Evolutionary conservation across 2,888 invertebrate genomes (phyloP), one percentile per base, ranked within the genome.

Genomic region (Minunthozetes semirufus): DNA sequence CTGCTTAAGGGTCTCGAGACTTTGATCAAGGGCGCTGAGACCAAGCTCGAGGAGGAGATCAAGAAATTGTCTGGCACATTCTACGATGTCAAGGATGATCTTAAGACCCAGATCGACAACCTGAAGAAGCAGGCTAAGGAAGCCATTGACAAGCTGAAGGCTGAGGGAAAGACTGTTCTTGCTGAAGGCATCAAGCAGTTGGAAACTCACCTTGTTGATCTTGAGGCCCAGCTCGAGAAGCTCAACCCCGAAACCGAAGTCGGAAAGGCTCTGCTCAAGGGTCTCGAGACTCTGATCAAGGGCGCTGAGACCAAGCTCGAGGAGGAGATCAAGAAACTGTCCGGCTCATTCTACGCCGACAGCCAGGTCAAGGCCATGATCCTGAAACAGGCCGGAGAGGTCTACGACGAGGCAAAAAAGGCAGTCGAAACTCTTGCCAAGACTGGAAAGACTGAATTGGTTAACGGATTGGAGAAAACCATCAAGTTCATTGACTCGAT

Each of bases 1-100:
- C 19, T 27, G 5, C 72, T 72, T 6, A 27, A n/a, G 22, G 72
- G 8, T 13, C 8, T 33, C 6, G 72, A 72, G 19, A 11, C 17
- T 50, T 8, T 33, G 4, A 1, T 72, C 5, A 72, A 72, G 25
- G 72, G 8, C 17, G 38, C n/a, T 27, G 72, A 72, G 19, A 72
- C 25, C n/a, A 72, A 72, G 19, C 22, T 72, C 19, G 72, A 72
- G n/a, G 38, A 33, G 5, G 53, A 72, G 19, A 19, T 72, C 22
- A 22, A 72, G 15, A 50, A 29, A 9, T 27, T 66, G 53, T 5
- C 19, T 8, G 53, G 53, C n/a, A 8, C 53, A 19, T 53, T 19
- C 25, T 5, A 19, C 22, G 53, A 53, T 9, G 53, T 53, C 4
- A 53, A 53, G 22, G 53, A 53, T 11, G 6, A 19, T 3, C 53